Evolutionary conservation across 2,888 invertebrate species (phyloP), one percentile per base, ranked within the genome.

Genomic region (Limnephilus auricula): DNA sequence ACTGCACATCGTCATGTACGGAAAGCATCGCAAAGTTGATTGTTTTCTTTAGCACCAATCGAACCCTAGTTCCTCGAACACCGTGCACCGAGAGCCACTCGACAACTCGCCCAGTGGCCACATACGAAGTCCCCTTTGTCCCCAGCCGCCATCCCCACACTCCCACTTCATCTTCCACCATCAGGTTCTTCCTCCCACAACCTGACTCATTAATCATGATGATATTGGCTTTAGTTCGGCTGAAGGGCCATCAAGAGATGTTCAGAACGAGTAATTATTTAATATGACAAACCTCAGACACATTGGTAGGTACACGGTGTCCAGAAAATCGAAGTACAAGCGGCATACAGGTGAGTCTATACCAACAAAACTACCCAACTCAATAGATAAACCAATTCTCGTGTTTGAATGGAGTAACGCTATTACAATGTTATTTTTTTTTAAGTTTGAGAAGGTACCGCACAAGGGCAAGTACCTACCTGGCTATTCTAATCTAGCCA

Each of bases 191-290:
- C 30, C 34, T 82, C 82, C 82, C 82, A 82, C 82, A 34, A 32
- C 82, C 30, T 32, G 31, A 40, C 37, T 84, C 84, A 84, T 84
- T 84, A 84, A 84, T 37, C 40, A 10, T 25, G 84, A 84, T 84
- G 84, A 84, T 84, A 84, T 84, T 84, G 40, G 84, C 84, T 84
- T 84, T 84, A 15, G 37, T 37, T 37, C 30, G 12, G 2, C 13
- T 40, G 25, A 37, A 84, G 84, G 40, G 84, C 84, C 84, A 40
- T n/a, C 84, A 40, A 10, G 4, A 6, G n/a, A 40, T n/a, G 15
- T 84, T 65, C 18, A 65, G 50, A 65, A 65, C 25, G 25, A 65
- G 50, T 65, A 65, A 65, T 65, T 65, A 65, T 65, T 65, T 65
- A 65, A 65, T 65, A 65, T 65, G 50, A 65, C 50, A 65, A 5